Conservation (phyloP, 2,888 invertebrate species). For the Unio pictorum region DNA sequence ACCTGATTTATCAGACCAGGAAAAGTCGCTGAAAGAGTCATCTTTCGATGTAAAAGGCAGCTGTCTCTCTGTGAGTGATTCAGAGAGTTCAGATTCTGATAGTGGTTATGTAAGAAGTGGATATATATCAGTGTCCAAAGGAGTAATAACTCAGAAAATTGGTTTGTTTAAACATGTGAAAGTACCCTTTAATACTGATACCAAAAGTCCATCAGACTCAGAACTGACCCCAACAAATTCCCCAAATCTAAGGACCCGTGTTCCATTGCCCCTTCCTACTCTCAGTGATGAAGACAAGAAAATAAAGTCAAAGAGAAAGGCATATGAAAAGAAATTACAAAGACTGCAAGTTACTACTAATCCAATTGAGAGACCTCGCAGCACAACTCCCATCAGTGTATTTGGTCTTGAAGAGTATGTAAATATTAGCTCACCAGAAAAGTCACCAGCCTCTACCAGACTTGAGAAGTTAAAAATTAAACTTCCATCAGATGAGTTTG, state of each 20-base stretch:
- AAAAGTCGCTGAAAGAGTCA: constrained; percentile 20
- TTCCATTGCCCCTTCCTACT: constrained; percentile 29
- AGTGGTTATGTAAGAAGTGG: constrained; percentile 43
- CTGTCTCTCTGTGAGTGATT: constrained; percentile 13
- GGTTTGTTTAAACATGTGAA: not conserved
- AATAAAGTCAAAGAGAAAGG: constrained; percentile 56
- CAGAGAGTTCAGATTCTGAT: constrained; percentile 45
- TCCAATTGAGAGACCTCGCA: constrained; percentile 61
- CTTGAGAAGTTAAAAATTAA: constrained; percentile 61
- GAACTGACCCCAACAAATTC: constrained; percentile 53
- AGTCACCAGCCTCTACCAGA: constrained; percentile 32
- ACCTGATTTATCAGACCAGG: constrained; percentile 35
- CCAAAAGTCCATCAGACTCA: constrained; percentile 5
- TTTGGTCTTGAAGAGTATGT: constrained; percentile 62
- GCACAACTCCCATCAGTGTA: constrained; percentile 63
- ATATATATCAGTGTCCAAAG: constrained; percentile 26
- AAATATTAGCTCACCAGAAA: constrained; percentile 56
- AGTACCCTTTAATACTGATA: not conserved
- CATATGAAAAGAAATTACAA: constrained; percentile 58
- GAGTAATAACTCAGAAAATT: constrained; percentile 3
- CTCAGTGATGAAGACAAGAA: constrained; percentile 39
- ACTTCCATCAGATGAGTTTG: constrained; percentile 57
- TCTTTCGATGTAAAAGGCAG: not conserved
- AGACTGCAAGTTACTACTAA: constrained; percentile 60
- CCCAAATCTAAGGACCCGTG: constrained; percentile 32